Conservation (phyloP, 2,113 vertebrate species). For the Herpetotheres cachinnans region DNA sequence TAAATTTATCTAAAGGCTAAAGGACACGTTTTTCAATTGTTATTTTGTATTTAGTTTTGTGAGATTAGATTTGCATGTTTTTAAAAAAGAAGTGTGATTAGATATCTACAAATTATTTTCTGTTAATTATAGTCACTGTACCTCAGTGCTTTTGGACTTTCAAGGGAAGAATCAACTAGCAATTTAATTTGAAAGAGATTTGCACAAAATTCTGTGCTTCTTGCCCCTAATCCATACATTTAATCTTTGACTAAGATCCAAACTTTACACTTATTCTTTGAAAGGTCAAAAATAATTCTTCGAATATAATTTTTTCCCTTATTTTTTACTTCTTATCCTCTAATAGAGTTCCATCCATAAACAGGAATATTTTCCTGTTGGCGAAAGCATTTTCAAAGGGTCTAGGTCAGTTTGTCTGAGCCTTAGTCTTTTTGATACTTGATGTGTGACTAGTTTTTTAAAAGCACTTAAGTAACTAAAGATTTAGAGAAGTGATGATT, state of each 20-base stretch:
- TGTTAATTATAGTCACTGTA: conserved; percentile 51
- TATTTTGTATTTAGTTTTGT: conserved; percentile 74
- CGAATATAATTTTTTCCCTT: neutral
- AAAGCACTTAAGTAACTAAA: neutral
- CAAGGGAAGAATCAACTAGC: neutral
- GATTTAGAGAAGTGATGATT: neutral
- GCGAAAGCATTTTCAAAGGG: neutral
- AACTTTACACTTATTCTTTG: neutral
- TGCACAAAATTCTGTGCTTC: neutral
- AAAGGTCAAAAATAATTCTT: neutral
- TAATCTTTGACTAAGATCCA: neutral
- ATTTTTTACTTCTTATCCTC: neutral
- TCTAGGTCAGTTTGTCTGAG: neutral
- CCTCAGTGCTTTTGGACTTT: conserved; percentile 31
- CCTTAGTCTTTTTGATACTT: neutral
- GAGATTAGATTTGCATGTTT: conserved; percentile 62
- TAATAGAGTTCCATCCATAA: neutral
- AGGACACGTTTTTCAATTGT: conserved; percentile 71
- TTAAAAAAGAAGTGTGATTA: conserved; percentile 40
- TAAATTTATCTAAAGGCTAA: conserved; percentile 75
- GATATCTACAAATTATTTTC: conserved; percentile 68
- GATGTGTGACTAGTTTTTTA: neutral
- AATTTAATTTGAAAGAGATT: conserved; percentile 65
- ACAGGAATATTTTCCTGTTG: neutral
- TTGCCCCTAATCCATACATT: neutral